phyloP scores from a whole-genome alignment of 92 coral and sea anemone species.

The Palythoa grandiflora region DNA sequence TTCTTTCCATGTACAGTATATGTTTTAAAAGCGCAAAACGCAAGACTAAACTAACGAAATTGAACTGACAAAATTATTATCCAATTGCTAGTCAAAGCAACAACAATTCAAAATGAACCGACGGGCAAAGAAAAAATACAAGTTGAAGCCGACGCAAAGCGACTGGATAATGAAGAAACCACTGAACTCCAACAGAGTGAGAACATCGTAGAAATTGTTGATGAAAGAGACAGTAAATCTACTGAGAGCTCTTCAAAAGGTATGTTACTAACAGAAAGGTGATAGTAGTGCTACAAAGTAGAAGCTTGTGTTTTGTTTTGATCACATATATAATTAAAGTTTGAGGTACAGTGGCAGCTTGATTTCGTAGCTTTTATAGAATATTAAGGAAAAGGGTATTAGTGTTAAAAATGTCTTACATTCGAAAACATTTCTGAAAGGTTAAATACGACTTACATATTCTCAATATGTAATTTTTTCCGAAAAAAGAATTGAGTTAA shows the following conservation, averaged over 20 bases:
- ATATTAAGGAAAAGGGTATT: too few relatives aligned
- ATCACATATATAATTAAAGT: neutral
- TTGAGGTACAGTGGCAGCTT: neutral
- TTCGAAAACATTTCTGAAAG: too few relatives aligned
- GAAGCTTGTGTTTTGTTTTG: neutral
- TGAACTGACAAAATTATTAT: neutral
- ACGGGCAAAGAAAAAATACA: constrained; percentile 1
- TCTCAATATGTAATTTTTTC: too few relatives aligned
- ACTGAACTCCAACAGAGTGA: neutral
- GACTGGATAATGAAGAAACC: constrained; percentile 36
- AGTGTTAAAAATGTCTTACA: too few relatives aligned
- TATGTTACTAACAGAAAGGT: neutral
- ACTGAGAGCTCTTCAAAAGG: neutral
- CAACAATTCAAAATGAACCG: neutral
- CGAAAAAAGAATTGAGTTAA: too few relatives aligned
- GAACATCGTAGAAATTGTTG: neutral
- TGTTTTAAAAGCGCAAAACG: neutral
- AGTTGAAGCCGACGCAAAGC: constrained; percentile 67
- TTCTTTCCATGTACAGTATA: neutral
- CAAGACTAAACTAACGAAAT: neutral
- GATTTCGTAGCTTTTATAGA: neutral
- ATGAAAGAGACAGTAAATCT: neutral
- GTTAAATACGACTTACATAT: neutral
- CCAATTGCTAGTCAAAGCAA: neutral
- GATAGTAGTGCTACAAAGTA: neutral